A percentile compares a stretch with the other conserved stretches of the same genome.
Evolutionary conservation across 2,113 vertebrate genomes (phyloP).

Genomic region (Hippocampus guttulatus): DNA sequence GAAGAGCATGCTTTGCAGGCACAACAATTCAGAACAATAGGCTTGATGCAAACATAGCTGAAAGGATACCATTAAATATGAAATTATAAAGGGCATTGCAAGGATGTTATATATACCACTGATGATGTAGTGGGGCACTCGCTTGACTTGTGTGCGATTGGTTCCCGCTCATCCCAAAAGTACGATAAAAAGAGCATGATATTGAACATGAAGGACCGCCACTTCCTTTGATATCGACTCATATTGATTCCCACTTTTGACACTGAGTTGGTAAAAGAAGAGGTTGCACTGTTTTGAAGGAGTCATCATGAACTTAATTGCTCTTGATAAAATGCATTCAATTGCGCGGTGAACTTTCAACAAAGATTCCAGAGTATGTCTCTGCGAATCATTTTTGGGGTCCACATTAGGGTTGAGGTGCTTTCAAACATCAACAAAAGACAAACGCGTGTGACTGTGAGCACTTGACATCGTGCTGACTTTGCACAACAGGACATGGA

Average conservation of each 20-base stretch:
- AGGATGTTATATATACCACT: neutral
- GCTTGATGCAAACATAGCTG: neutral
- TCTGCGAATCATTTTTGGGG: neutral
- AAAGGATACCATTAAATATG: neutral
- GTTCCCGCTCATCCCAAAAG: too few relatives aligned
- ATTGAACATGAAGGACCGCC: neutral
- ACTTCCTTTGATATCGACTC: neutral
- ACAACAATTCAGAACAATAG: neutral
- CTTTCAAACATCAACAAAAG: neutral
- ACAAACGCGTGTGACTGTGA: neutral
- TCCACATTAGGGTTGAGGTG: neutral
- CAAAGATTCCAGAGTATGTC: neutral
- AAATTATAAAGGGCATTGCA: neutral
- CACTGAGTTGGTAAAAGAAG: neutral
- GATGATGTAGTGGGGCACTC: too few relatives aligned
- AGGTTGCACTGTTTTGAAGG: neutral
- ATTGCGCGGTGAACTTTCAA: neutral
- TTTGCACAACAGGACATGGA: too few relatives aligned
- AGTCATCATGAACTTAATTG: neutral
- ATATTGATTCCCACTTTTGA: neutral
- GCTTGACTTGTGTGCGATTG: too few relatives aligned
- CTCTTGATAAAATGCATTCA: neutral
- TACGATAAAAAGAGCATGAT: neutral
- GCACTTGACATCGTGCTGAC: neutral
- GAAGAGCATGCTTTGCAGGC: constrained; percentile 3